phyloP scores from a whole-genome alignment of 1,140 invertebrate species.

The Daktulosphaira vitifoliae region DNA sequence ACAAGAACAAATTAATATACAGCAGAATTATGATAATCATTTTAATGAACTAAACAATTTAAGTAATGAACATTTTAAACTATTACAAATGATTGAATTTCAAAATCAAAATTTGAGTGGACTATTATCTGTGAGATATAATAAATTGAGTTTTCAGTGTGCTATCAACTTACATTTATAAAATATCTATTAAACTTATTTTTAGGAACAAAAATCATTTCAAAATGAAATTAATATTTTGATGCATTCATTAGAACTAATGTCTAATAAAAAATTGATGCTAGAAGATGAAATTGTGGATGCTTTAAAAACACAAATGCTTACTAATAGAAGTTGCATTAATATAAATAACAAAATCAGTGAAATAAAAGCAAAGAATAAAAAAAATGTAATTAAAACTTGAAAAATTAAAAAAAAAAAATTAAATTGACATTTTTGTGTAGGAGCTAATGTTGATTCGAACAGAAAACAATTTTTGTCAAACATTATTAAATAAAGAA shows the following conservation, averaged over 20 bases:
- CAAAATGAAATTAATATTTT: constrained; percentile 1
- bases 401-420: too few species aligned
- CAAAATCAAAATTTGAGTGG: constrained; percentile 16
- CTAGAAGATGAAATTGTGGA: constrained; percentile 17
- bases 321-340: constrained; percentile 11
- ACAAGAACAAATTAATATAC: constrained; percentile 1
- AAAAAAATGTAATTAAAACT: constrained; percentile 14
- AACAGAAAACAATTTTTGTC: constrained; percentile 13
- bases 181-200: too few species aligned
- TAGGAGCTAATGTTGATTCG: constrained; percentile 19
- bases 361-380: constrained; percentile 19
- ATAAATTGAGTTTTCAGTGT: too few species aligned
- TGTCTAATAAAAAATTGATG: constrained; percentile 9
- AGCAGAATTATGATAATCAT: background rate
- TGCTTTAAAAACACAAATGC: constrained; percentile 21
- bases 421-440: background rate
- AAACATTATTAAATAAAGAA: constrained; percentile 10
- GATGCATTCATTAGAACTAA: constrained; percentile 3
- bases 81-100: constrained; percentile 19
- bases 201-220: constrained; percentile 17
- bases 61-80: constrained; percentile 10
- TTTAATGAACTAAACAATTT: constrained; percentile 16
- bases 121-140: background rate
- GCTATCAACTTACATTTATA: too few species aligned
- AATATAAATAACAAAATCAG: constrained; percentile 27